Evolutionary conservation across 1,140 invertebrate genomes (phyloP).

Genomic region (Drosophila lowei): DNA sequence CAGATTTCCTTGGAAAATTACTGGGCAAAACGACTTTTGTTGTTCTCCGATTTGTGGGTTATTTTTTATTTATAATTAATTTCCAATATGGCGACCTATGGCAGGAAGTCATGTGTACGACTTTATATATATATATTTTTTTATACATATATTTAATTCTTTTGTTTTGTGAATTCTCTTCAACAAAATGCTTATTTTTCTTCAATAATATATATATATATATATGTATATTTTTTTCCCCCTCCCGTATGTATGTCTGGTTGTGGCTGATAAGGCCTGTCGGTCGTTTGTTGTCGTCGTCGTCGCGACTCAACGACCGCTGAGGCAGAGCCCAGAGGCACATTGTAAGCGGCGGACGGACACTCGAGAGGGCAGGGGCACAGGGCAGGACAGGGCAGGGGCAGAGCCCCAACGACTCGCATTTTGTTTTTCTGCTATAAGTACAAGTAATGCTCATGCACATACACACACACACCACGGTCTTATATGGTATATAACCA

Average conservation of each 20-base stretch:
- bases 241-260: constrained; percentile 19
- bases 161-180: constrained; percentile 72
- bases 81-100: constrained; percentile 59
- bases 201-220: constrained; percentile 28
- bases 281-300: constrained; percentile 39
- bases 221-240: constrained; percentile 40
- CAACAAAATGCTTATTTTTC: constrained; percentile 53
- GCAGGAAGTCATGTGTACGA: constrained; percentile 48
- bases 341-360: constrained; percentile 18
- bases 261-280: constrained; percentile 60
- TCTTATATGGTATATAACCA: constrained; percentile 43
- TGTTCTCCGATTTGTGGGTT: constrained; percentile 6
- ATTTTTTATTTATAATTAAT: constrained; percentile 35
- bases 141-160: constrained; percentile 52
- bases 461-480: constrained; percentile 7
- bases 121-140: constrained; percentile 32
- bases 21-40: constrained; percentile 33
- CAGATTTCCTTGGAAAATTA: constrained; percentile 42
- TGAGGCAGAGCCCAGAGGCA: constrained; percentile 18
- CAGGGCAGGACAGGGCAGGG: neutral
- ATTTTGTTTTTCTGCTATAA: constrained; percentile 47
- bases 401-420: constrained; percentile 32
- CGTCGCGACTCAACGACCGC: constrained; percentile 58
- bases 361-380: constrained; percentile 7
- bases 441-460: constrained; percentile 25